Percentiles rank a stretch among this genome's conserved stretches.
Evolutionary conservation across 2,113 vertebrate genomes (phyloP).

Genomic region (Gopherus flavomarginatus): DNA sequence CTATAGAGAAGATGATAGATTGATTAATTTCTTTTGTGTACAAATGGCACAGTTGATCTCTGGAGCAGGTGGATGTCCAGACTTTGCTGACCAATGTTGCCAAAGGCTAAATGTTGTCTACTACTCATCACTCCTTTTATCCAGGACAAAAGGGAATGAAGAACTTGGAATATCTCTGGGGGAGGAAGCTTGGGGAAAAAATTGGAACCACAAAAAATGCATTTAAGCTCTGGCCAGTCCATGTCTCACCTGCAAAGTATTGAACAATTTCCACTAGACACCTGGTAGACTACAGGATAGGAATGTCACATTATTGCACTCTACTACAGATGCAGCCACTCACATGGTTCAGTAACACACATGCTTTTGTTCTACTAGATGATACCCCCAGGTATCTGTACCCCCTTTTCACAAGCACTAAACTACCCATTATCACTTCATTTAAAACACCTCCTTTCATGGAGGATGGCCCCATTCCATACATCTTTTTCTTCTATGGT

Average conservation of each 20-base stretch:
- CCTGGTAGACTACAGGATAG: background rate
- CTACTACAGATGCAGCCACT: background rate
- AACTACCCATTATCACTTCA: background rate
- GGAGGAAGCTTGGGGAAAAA: background rate
- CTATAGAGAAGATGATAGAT: constrained; percentile 45
- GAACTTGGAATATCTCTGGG: background rate
- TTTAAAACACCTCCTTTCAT: background rate
- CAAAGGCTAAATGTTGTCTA: background rate
- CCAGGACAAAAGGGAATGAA: background rate
- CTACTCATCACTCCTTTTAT: background rate
- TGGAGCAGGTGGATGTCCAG: background rate
- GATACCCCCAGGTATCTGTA: background rate
- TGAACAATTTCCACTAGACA: background rate
- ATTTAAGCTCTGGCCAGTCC: background rate
- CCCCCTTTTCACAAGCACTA: background rate
- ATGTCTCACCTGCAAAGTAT: background rate
- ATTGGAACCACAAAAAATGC: background rate
- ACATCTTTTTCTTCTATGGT: background rate
- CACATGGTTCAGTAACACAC: background rate
- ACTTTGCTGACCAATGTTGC: background rate
- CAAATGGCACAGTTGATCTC: background rate
- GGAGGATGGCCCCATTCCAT: background rate
- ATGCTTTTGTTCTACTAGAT: background rate
- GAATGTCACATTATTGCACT: background rate
- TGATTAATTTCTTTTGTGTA: background rate